Evolutionary conservation across 2,888 invertebrate species (phyloP), one percentile per base, ranked within the genome.

Genomic region (Nomada fucata): DNA sequence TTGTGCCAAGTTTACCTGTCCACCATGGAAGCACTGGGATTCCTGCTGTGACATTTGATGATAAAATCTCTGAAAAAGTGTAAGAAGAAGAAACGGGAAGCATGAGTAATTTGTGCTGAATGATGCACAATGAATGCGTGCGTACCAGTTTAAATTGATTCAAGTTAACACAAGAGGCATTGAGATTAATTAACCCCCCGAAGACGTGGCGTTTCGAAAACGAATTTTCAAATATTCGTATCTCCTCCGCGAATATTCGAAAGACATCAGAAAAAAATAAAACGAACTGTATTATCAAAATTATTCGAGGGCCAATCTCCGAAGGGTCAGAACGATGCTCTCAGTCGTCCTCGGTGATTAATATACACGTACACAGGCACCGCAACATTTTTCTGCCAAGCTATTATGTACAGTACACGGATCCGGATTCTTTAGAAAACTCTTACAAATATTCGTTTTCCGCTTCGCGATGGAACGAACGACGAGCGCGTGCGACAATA

Each of bases 41-140:
- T 94, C 85, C 94, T 92, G 91, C 94, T 94, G 92, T 94, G 94
- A 90, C 94, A 94, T 90, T 94, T 94, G 91, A 94, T 93, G 91
- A 93, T 93, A 89, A 93, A 93, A 91, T 93, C 93, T 91, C 93
- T 93, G 92, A 71, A 92, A 93, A 86, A 89, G 61, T 67, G 76
- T 53, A 76, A 81, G 63, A 86, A 84, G 60, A 69, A 82, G 68
- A 82, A 79, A 78, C 68, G 77, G 44, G 72, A 87, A 85, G 85
- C 81, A 73, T 89, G 87, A 89, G 73, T 83, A 87, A 36, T 23
- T 50, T 52, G 80, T 72, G 76, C 73, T 50, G 61, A 50, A 61
- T 60, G 47, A 65, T 59, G 75, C 55, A 59, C 72, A 13, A 29
- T 72, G 80, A 23, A 29, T 18, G 73, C 78, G 80, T 81, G 76